Percentiles rank a stretch among this genome's conserved stretches.
phyloP scores from a whole-genome alignment of 2,888 invertebrate species.

The Tryphoninae sp. region DNA sequence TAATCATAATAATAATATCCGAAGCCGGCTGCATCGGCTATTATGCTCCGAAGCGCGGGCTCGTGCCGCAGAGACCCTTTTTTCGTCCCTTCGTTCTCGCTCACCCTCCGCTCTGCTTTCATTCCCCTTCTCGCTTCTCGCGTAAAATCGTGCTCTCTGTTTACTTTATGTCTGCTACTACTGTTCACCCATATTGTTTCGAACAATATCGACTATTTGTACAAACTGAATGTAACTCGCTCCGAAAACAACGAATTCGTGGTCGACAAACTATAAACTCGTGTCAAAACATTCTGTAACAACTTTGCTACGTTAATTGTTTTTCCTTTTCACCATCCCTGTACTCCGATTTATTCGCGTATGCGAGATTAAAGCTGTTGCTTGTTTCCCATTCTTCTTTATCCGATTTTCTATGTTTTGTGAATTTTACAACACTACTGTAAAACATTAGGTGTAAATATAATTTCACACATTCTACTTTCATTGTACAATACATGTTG shows the following conservation, averaged over 20 bases:
- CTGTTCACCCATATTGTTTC: conserved; percentile 50
- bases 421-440: background rate
- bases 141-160: conserved; percentile 54
- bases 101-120: conserved; percentile 39
- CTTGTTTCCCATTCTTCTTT: background rate
- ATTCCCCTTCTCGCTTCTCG: conserved; percentile 12
- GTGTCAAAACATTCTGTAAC: conserved; percentile 33
- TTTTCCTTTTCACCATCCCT: conserved; percentile 34
- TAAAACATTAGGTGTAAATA: background rate
- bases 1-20: conserved; percentile 58
- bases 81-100: conserved; percentile 58
- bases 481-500: background rate
- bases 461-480: background rate
- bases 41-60: conserved; percentile 65
- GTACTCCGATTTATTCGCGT: background rate
- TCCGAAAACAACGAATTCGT: conserved; percentile 31
- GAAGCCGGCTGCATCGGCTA: conserved; percentile 67
- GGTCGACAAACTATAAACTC: conserved; percentile 19
- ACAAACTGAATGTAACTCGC: conserved; percentile 40
- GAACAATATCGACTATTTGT: conserved; percentile 57
- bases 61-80: conserved; percentile 68
- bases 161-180: conserved; percentile 61
- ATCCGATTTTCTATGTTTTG: background rate
- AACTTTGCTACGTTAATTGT: conserved; percentile 11
- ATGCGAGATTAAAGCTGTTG: conserved; percentile 4